Percentiles rank a stretch among this genome's conserved stretches.
Evolutionary conservation across 2,797 vertebrate genomes (phyloP).

Genomic region (Sebastolobus altivelis): DNA sequence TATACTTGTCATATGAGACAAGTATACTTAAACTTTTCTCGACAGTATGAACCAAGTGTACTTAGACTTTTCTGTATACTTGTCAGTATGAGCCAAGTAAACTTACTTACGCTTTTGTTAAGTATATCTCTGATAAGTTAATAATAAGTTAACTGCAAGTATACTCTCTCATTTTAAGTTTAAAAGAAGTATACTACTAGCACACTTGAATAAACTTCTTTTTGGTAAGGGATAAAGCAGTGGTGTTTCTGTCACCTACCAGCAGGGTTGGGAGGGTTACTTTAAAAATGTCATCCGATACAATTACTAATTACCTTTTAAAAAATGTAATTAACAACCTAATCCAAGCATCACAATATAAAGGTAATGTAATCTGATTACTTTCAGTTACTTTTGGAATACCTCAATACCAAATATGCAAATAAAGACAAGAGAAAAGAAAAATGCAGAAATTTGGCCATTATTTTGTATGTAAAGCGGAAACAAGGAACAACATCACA

Average conservation of each 20-base stretch:
- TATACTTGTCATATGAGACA: rapidly evolving
- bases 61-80: too few species aligned
- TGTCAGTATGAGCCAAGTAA: too few species aligned
- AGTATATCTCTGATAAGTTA: too few species aligned
- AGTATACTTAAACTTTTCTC: too few species aligned
- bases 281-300: too few species aligned
- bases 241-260: not conserved
- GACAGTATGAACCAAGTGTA: too few species aligned
- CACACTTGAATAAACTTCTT: too few species aligned
- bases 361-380: not conserved
- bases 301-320: too few species aligned
- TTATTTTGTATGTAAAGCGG: not conserved
- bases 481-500: not conserved
- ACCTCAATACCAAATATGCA: not conserved
- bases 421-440: not conserved
- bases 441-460: not conserved
- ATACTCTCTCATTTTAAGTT: too few species aligned
- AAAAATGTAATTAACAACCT: too few species aligned
- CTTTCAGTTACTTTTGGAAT: not conserved
- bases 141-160: rapidly evolving
- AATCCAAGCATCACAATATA: not conserved
- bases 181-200: too few species aligned
- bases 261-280: not conserved
- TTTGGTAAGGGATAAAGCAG: not conserved
- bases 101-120: rapidly evolving